Evolutionary conservation across 2,888 invertebrate species (phyloP).

Genomic region (Synanthedon andrenaeformis): DNA sequence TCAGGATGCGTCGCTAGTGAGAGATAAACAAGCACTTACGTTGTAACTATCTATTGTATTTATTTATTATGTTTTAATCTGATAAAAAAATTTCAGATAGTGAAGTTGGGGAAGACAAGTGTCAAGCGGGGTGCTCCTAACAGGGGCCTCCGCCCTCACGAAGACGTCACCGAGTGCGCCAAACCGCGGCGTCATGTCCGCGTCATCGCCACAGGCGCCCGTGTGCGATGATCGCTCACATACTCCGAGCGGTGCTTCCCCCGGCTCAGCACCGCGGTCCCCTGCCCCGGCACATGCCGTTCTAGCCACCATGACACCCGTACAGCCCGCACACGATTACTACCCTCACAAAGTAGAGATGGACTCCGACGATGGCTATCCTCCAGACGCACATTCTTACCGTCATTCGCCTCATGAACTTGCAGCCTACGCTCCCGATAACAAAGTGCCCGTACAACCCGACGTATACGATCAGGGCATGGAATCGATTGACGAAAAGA

Average conservation of each 20-base stretch:
- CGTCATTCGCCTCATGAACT: constrained; percentile 68
- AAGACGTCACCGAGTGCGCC: constrained; percentile 39
- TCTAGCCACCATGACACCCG: constrained; percentile 89
- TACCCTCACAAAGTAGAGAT: constrained; percentile 73
- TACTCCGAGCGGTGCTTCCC: constrained; percentile 60
- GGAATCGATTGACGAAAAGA: constrained; percentile 74
- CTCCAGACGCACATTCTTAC: constrained; percentile 73
- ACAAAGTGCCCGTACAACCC: constrained; percentile 70
- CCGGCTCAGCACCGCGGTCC: constrained; percentile 66
- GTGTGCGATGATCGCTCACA: constrained; percentile 51
- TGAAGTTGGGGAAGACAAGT: constrained; percentile 34
- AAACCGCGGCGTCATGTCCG: constrained; percentile 50
- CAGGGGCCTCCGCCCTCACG: constrained; percentile 48
- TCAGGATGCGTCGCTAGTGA: too few relatives aligned
- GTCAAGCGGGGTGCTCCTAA: constrained; percentile 56
- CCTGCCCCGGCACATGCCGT: constrained; percentile 80
- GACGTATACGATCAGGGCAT: constrained; percentile 62
- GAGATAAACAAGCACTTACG: too few relatives aligned
- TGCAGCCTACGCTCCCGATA: constrained; percentile 63
- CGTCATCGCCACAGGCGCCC: constrained; percentile 32
- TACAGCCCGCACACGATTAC: constrained; percentile 81
- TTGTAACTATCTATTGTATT: constrained; percentile 2
- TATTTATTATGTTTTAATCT: constrained; percentile 6
- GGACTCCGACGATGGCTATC: constrained; percentile 72
- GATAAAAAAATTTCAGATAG: constrained; percentile 41